phyloP scores from a whole-genome alignment of 2,888 invertebrate genomes.

The Drosophila melanosoma region DNA sequence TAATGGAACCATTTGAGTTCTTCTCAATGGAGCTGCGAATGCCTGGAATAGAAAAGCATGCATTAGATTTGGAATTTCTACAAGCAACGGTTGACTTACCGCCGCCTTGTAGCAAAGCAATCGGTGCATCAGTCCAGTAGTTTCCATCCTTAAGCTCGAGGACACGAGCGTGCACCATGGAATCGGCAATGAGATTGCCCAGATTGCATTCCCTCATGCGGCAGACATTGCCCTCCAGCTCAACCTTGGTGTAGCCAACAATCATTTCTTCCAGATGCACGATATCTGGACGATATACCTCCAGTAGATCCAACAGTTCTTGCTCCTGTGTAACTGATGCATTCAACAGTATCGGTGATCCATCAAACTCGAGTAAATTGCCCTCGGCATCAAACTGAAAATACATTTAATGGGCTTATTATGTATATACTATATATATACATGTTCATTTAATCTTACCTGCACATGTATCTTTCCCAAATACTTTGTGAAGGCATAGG shows the following conservation, averaged over 20 bases:
- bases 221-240: slow-evolving; percentile 89
- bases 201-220: slow-evolving; percentile 92
- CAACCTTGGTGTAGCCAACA: slow-evolving; percentile 90
- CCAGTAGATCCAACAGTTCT: slow-evolving; percentile 87
- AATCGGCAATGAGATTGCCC: slow-evolving; percentile 92
- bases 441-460: slow-evolving; percentile 50
- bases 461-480: slow-evolving; percentile 90
- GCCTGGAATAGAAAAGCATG: slow-evolving; percentile 53
- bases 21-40: slow-evolving; percentile 89
- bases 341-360: slow-evolving; percentile 92
- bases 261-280: slow-evolving; percentile 86
- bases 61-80: background rate
- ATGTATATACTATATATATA: background rate
- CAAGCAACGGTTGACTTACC: slow-evolving; percentile 80
- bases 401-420: background rate
- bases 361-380: slow-evolving; percentile 88
- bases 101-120: slow-evolving; percentile 92
- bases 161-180: slow-evolving; percentile 88
- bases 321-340: slow-evolving; percentile 88
- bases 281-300: slow-evolving; percentile 87
- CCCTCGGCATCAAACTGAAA: slow-evolving; percentile 89
- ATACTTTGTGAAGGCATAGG: slow-evolving; percentile 96
- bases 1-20: slow-evolving; percentile 87
- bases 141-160: slow-evolving; percentile 77
- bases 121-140: slow-evolving; percentile 92